phyloP scores from a whole-genome alignment of 2,888 invertebrate species.

The Agrochola macilenta region DNA sequence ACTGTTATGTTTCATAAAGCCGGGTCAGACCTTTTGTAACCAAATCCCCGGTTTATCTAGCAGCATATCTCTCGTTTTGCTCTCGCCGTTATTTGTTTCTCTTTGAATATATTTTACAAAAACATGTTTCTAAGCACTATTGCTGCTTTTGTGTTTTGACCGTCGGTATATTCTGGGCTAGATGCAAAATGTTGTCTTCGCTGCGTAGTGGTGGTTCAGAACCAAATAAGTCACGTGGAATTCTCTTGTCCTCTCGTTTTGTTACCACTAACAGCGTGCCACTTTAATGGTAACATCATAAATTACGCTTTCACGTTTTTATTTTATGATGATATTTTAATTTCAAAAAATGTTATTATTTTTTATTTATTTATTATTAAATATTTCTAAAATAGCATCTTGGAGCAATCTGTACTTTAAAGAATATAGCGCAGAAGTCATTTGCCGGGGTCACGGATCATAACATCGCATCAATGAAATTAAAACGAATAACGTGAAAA shows the following conservation, averaged over 20 bases:
- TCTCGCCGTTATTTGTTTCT: conserved; percentile 1
- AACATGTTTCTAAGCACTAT: not conserved
- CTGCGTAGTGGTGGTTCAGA: not conserved
- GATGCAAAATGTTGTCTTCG: not conserved
- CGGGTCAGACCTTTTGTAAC: conserved; percentile 41
- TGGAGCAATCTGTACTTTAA: no score
- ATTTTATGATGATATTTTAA: no score
- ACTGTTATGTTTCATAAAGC: not conserved
- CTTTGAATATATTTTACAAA: conserved; percentile 7
- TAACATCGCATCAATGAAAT: no score
- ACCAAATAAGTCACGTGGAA: not conserved
- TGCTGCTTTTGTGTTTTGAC: conserved; percentile 25
- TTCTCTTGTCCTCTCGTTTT: not conserved
- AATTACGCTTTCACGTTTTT: no score
- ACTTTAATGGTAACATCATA: no score
- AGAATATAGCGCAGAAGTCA: no score
- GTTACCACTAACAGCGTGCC: no score
- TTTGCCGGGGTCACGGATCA: no score
- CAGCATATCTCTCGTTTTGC: conserved; percentile 5
- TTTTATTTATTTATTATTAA: no score
- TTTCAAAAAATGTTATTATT: no score
- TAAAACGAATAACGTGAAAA: no score
- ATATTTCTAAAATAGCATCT: no score
- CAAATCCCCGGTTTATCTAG: conserved; percentile 35
- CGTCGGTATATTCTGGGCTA: not conserved